Evolutionary conservation across 2,113 vertebrate species (phyloP).

Genomic region (Anoplopoma fimbria): DNA sequence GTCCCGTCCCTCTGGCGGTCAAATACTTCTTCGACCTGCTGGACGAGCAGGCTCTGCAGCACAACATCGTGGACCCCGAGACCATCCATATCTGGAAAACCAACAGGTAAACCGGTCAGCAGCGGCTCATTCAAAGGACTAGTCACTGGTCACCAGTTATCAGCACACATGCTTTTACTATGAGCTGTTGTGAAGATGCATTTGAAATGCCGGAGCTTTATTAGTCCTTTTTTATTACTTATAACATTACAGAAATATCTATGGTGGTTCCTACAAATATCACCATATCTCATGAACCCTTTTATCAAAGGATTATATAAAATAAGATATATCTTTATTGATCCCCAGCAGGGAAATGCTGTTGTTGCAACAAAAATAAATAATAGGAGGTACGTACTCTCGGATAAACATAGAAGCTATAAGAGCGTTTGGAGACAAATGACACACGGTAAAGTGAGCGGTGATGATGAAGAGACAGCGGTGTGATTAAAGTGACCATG

Average conservation of each 20-base stretch:
- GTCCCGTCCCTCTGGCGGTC: slow-evolving; percentile 92
- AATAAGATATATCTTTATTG: too few relatives aligned
- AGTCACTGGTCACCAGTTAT: not conserved
- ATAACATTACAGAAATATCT: not conserved
- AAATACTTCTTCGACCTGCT: slow-evolving; percentile 97
- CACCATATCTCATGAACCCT: not conserved
- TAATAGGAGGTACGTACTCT: too few relatives aligned
- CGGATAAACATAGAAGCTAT: too few relatives aligned
- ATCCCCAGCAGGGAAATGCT: too few relatives aligned
- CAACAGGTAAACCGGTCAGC: slow-evolving; percentile 87
- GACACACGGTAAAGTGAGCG: too few relatives aligned
- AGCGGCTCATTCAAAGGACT: not conserved
- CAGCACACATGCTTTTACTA: not conserved
- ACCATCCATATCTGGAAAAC: slow-evolving; percentile 99
- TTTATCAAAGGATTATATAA: not conserved
- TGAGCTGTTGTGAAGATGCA: not conserved
- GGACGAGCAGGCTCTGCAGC: slow-evolving; percentile 93
- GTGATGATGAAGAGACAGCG: too few relatives aligned
- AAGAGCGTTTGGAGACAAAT: too few relatives aligned
- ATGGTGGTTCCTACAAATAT: not conserved
- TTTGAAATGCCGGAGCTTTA: not conserved
- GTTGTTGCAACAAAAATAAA: too few relatives aligned
- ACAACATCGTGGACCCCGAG: slow-evolving; percentile 92
- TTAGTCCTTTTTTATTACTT: not conserved
- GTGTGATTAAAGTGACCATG: too few relatives aligned